Percentiles rank a stretch among this genome's conserved stretches.
Evolutionary conservation across 2,113 vertebrate species (phyloP).

Genomic region (Marmota flaviventris): DNA sequence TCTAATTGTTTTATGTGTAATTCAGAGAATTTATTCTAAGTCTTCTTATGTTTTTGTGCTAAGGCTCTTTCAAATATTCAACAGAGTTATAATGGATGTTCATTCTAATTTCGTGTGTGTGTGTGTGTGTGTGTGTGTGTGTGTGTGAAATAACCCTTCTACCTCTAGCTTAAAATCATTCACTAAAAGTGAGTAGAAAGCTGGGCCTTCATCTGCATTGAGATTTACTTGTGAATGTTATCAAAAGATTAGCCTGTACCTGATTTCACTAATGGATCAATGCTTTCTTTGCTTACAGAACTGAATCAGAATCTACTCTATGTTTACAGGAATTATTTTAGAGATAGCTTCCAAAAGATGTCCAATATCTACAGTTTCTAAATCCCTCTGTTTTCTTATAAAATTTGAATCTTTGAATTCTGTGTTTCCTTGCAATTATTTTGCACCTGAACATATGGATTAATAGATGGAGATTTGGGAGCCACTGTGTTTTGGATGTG

Average conservation of each 20-base stretch:
- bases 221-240: constrained; percentile 6
- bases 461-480: background rate
- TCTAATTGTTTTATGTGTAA: constrained; percentile 18
- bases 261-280: background rate
- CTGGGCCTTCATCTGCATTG: background rate
- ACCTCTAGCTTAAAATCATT: background rate
- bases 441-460: background rate
- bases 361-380: background rate
- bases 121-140: no score
- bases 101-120: background rate
- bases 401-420: background rate
- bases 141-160: background rate
- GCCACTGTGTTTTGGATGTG: background rate
- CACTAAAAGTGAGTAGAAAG: background rate
- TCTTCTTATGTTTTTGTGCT: background rate
- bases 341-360: background rate
- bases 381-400: constrained; percentile 1
- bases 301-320: background rate
- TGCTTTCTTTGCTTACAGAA: background rate
- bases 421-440: background rate
- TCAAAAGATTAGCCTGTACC: background rate
- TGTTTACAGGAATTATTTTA: background rate
- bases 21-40: background rate
- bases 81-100: background rate
- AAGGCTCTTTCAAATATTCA: background rate